Base-by-base conservation (phyloP, 2,888 invertebrate genomes). In the Crossocerus cetratus region DNA sequence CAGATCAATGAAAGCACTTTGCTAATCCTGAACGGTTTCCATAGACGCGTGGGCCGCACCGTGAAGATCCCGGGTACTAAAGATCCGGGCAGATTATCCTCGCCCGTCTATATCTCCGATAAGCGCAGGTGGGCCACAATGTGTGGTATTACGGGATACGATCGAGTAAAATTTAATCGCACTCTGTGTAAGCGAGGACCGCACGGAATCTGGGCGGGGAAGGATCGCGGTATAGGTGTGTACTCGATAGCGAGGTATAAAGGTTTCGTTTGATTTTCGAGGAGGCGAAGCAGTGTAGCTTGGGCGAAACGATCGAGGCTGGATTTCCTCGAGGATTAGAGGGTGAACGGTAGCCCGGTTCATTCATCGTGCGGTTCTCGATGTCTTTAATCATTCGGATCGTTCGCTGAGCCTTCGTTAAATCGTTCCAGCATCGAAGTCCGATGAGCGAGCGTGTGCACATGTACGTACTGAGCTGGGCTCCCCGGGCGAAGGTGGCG, bases 381-480 rank as follows among this genome's bases (percentile, higher is more conserved):
- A 70, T 72, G 32, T 60, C 75, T 75, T 69, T 72, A 32, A 32
- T 32, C 32, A 32, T 32, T 32, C 32, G 32, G 59, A 66, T 64
- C 73, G 69, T 57, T 68, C 72, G 70, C 62, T 73, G 72, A 77
- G 73, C 69, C 75, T 64, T 22, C 20, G 60, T 60, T 62, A 53
- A 64, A 65, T 72, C 61, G 54, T 16, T 23, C 65, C 43, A 43
- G 14, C 43, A 59, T 49, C 58, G 72, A 73, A 68, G 32, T 32
- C 32, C 32, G 32, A 32, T 32, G 32, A 32, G 32, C 5, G 32
- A 32, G 32, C 32, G 32, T 32, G 32, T 32, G 32, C 32, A 32
- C 32, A 32, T 32, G 32, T 32, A 32, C 32, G 5, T n/a, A 58
- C 58, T 32, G 61, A 18, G 49, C 63, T 58, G 60, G 60, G 73